Evolutionary conservation across 2,888 invertebrate genomes (phyloP).

Genomic region (Reticulitermes lucifugus): DNA sequence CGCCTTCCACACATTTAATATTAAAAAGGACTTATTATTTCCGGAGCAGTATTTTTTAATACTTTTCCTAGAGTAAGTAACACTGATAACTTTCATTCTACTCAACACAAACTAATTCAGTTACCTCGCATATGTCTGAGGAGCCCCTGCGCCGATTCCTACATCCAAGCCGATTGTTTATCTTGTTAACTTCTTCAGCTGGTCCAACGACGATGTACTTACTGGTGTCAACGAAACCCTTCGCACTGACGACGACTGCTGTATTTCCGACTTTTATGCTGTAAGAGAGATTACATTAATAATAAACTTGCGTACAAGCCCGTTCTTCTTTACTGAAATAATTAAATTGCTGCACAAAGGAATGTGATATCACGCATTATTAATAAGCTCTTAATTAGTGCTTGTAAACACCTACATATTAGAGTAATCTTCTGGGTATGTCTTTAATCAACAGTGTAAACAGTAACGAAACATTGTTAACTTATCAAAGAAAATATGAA

Average conservation of each 20-base stretch:
- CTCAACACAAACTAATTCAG: background rate
- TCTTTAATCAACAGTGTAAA: no score
- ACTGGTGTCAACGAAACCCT: background rate
- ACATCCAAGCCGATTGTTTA: background rate
- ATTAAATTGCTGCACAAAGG: no score
- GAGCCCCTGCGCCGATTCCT: background rate
- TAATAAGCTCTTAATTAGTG: no score
- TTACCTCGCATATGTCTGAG: background rate
- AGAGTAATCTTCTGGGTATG: no score
- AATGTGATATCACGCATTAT: no score
- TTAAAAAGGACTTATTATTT: background rate
- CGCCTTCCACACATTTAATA: background rate
- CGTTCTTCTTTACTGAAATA: no score
- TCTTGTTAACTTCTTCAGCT: background rate
- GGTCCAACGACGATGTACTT: background rate
- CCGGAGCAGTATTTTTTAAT: background rate
- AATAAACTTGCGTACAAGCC: no score
- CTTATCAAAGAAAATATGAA: no score
- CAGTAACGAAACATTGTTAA: no score
- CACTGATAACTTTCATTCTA: background rate
- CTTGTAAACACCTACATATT: no score
- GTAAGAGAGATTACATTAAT: background rate
- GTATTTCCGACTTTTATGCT: background rate
- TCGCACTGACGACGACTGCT: background rate
- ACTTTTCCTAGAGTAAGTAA: background rate